Conservation (phyloP, 2,888 invertebrate genomes). For the Hydriomena furcata region DNA sequence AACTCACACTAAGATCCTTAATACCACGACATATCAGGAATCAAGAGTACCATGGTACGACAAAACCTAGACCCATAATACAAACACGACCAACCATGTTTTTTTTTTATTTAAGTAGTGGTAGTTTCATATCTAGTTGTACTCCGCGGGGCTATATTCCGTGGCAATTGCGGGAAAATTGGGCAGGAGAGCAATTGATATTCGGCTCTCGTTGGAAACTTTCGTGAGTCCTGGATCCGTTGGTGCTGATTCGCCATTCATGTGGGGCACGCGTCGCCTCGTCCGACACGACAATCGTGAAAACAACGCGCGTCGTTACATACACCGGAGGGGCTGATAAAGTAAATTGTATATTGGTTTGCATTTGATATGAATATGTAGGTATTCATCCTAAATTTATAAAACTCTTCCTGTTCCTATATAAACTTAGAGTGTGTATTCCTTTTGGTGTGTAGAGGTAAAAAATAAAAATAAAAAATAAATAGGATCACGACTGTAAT, state of each 20-base stretch:
- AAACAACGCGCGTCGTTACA: slow-evolving; percentile 38
- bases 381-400: too few species aligned
- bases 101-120: too few species aligned
- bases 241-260: slow-evolving; percentile 66
- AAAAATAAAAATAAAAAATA: too few species aligned
- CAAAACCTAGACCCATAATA: too few species aligned
- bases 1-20: too few species aligned
- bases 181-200: slow-evolving; percentile 75
- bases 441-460: too few species aligned
- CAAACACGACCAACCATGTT: too few species aligned
- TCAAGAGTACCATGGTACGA: too few species aligned
- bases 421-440: too few species aligned
- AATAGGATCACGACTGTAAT: too few species aligned
- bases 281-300: slow-evolving; percentile 39
- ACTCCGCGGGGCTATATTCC: slow-evolving; percentile 64
- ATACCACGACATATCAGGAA: too few species aligned
- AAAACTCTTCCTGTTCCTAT: too few species aligned
- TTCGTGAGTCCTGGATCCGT: slow-evolving; percentile 63
- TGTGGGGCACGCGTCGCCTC: slow-evolving; percentile 37
- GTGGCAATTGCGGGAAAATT: slow-evolving; percentile 75
- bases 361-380: background rate
- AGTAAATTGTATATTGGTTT: slow-evolving; percentile 3
- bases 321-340: slow-evolving; percentile 4
- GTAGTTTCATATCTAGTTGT: slow-evolving; percentile 12
- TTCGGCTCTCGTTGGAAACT: slow-evolving; percentile 74